phyloP scores from a whole-genome alignment of 2,113 vertebrate species.

The Ceyx melanurus region DNA sequence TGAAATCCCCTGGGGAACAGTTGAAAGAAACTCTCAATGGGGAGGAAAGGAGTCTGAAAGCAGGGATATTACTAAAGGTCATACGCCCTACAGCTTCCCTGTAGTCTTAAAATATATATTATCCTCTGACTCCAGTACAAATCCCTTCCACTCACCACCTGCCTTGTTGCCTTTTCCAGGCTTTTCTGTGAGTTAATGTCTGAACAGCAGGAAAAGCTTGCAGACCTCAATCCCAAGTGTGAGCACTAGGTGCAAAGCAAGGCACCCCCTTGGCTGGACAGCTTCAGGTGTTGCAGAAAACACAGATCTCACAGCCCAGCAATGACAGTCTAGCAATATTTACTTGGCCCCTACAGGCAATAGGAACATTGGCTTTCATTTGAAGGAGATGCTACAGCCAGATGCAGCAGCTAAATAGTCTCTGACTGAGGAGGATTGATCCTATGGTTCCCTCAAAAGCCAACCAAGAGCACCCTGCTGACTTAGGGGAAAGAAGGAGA shows the following conservation, averaged over 20 bases:
- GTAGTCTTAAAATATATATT: conserved; percentile 25
- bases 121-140: conserved; percentile 16
- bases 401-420: not conserved
- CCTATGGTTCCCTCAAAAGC: not conserved
- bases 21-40: conserved; percentile 39
- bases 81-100: conserved; percentile 23
- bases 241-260: not conserved
- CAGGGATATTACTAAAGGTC: conserved; percentile 55
- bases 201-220: conserved; percentile 21
- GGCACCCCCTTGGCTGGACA: not conserved
- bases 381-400: not conserved
- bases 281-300: not conserved
- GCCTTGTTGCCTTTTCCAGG: conserved; percentile 1
- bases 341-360: not conserved
- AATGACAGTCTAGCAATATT: not conserved
- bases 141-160: conserved; percentile 19
- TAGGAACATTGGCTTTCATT: not conserved
- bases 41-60: conserved; percentile 48
- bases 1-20: conserved; percentile 39
- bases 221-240: not conserved
- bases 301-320: not conserved
- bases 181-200: conserved; percentile 15
- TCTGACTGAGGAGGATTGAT: not conserved
- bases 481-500: not conserved
- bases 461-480: not conserved